Evolutionary conservation across 2,113 vertebrate species (phyloP).

Genomic region (Drymodes brunneopygia): DNA sequence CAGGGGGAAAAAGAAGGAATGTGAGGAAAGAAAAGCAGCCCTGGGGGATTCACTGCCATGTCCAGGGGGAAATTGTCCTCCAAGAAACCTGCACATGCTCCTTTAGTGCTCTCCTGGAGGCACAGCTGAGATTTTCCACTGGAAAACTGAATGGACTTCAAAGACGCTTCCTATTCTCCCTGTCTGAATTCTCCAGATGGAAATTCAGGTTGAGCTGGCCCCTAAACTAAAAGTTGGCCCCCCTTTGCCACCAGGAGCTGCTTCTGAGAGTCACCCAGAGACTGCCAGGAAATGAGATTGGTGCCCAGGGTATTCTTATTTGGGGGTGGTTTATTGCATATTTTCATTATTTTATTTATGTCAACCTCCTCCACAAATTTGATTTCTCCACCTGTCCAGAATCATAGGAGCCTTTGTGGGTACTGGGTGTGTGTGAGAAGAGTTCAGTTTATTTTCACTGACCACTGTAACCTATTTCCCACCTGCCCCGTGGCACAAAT

Average conservation of each 20-base stretch:
- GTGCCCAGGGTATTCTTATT: background rate
- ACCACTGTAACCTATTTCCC: background rate
- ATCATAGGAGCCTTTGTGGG: background rate
- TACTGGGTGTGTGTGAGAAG: background rate
- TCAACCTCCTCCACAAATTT: background rate
- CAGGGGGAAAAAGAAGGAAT: background rate
- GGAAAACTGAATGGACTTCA: background rate
- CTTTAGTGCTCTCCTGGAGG: background rate
- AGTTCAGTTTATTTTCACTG: background rate
- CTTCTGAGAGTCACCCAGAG: background rate
- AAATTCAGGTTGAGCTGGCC: background rate
- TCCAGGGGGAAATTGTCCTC: background rate
- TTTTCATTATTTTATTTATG: background rate
- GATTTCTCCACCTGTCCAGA: background rate
- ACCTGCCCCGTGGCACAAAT: background rate
- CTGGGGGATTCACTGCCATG: background rate
- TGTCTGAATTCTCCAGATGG: background rate
- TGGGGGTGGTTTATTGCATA: background rate
- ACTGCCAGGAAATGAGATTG: background rate
- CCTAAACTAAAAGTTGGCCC: no score
- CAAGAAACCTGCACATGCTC: rapidly evolving
- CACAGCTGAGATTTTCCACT: background rate
- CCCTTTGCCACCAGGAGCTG: background rate
- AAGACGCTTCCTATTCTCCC: background rate
- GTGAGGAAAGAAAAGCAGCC: background rate